A percentile compares a stretch with the other conserved stretches of the same genome.
These are phyloP conservation scores for Picus viridis DNA, from an alignment of 2,797 vertebrate species.

Conservation along the genomic window DNA sequence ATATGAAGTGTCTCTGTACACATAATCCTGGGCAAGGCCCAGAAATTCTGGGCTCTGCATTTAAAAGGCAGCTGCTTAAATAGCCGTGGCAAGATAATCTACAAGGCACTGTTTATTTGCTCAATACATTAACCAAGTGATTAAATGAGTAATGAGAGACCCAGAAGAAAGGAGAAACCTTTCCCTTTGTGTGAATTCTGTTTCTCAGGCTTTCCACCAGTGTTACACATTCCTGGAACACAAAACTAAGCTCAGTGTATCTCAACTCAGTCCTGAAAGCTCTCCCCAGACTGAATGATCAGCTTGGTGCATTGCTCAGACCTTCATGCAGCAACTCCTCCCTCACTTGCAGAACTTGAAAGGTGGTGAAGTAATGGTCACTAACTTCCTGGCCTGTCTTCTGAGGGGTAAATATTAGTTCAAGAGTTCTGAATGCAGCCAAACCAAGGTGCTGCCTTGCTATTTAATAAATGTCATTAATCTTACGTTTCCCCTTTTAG, in stretches of 20 bases:
- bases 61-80: conserved; percentile 46
- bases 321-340: background rate
- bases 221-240: background rate
- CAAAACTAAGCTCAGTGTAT: background rate
- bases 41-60: conserved; percentile 33
- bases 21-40: conserved; percentile 52
- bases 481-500: background rate
- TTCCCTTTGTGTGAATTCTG: background rate
- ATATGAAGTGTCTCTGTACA: conserved; percentile 49
- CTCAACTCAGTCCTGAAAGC: background rate
- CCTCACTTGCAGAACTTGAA: background rate
- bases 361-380: background rate
- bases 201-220: conserved; percentile 3
- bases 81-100: background rate
- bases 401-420: background rate
- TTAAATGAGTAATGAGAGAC: conserved; percentile 11
- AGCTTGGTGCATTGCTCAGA: background rate
- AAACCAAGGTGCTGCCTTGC: background rate
- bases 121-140: conserved; percentile 19
- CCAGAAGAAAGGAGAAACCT: conserved; percentile 6
- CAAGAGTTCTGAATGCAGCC: background rate
- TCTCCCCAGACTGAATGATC: background rate
- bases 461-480: background rate
- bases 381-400: background rate
- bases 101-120: conserved; percentile 46